A percentile compares a stretch with the other conserved stretches of the same genome.
phyloP scores from a whole-genome alignment of 2,113 vertebrate genomes.

The Oncorhynchus tshawytscha region DNA sequence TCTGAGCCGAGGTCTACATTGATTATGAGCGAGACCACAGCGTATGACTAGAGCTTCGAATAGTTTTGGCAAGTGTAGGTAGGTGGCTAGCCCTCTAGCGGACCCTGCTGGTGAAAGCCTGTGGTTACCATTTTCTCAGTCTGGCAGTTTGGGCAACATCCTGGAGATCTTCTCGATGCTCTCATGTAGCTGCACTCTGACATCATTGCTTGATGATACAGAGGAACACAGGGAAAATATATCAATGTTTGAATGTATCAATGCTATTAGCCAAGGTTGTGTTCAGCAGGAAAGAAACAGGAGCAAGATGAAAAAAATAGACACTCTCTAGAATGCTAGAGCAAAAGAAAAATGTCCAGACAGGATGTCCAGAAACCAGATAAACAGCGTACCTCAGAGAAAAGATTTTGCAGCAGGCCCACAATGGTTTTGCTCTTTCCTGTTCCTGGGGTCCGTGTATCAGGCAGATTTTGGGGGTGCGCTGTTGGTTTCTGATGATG shows the following conservation, averaged over 20 bases:
- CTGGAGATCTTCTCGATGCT: constrained; percentile 72
- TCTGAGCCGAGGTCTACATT: background rate
- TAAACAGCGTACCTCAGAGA: constrained; percentile 70
- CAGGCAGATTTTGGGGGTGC: constrained; percentile 76
- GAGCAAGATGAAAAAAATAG: background rate
- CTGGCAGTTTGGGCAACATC: constrained; percentile 54
- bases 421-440: constrained; percentile 86
- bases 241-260: background rate
- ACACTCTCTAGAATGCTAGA: background rate
- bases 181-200: constrained; percentile 67
- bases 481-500: constrained; percentile 74
- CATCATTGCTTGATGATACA: constrained; percentile 44
- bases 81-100: background rate
- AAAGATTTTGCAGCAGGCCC: constrained; percentile 73
- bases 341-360: too few species aligned
- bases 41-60: background rate
- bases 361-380: background rate
- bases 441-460: constrained; percentile 87
- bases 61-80: background rate
- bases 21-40: too few species aligned
- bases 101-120: background rate
- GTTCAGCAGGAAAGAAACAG: background rate
- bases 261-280: background rate
- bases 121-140: constrained; percentile 52
- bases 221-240: background rate